Base-by-base conservation (phyloP, 2,113 vertebrate species). In the Thalassarche chlororhynchos region DNA sequence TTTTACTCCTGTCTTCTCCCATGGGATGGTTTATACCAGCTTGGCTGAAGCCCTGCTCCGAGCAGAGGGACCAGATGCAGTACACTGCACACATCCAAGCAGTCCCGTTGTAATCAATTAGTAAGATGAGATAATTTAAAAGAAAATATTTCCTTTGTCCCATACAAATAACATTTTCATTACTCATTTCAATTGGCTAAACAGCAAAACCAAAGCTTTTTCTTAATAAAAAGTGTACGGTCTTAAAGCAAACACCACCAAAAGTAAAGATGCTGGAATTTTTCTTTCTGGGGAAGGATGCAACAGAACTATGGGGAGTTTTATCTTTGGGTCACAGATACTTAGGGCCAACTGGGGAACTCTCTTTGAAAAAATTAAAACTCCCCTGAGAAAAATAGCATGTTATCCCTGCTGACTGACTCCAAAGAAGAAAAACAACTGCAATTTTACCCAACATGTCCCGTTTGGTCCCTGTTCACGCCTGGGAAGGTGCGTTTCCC, bases 181-280 rank as follows among this genome's bases (percentile, higher is more conserved):
- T 95, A 92, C 62, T 93, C 91, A 85, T 87, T 96, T 95, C 70
- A 85, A 38, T 15, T 66, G 66, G 62, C 70, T 89, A 72, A 93
- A 81, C 14, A 62, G 62, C 58, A 85, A 95, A 94, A 6, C 52
- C 47, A 34, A 79, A 47, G 10, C 34, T 72, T 85, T 58, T 60
- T 49, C 52, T 34, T 92, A 89, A 81, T 87, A 83, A 90, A 88
- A 93, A 72, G 6, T 46, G 62, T 65, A 72, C 57, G 34, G 8
- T 65, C n/a, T 85, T 83, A 88, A 72, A 94, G 66, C 5, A 81
- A 84, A 72, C 46, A 44, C 14, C 9, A 55, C 14, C 18, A 84
- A 58, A 58, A 77, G 3, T 52, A 66, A 76, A 77, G 34, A 54
- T 44, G 24, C 5, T 87, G 32, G 52, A 89, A 84, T 54, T 65